phyloP scores from a whole-genome alignment of 1,140 invertebrate species.

The Trachymyrmex cornetzi region DNA sequence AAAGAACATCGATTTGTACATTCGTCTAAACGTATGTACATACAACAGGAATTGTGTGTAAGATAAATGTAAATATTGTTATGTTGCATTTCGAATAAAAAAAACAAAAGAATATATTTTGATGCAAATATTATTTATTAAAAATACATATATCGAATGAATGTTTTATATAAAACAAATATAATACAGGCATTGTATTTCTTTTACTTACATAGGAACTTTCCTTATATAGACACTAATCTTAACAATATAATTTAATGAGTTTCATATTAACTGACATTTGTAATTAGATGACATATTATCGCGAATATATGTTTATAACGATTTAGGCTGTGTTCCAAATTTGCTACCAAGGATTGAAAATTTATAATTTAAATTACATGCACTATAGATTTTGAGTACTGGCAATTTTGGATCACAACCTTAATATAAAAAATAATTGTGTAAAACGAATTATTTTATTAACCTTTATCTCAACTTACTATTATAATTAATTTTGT shows the following conservation, averaged over 20 bases:
- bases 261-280: background rate
- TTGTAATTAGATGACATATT: background rate
- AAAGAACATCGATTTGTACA: constrained; percentile 12
- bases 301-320: background rate
- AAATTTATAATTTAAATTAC: too few species aligned
- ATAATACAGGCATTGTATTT: background rate
- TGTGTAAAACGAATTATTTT: background rate
- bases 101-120: constrained; percentile 16
- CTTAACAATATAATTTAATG: background rate
- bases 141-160: constrained; percentile 32
- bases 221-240: background rate
- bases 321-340: background rate
- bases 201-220: constrained; percentile 40
- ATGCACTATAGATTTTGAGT: too few species aligned
- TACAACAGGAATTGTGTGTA: constrained; percentile 20
- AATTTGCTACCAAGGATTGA: too few species aligned
- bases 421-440: background rate
- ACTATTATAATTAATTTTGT: background rate
- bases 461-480: background rate
- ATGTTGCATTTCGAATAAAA: constrained; percentile 47
- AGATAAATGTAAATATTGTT: constrained; percentile 50
- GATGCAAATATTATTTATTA: constrained; percentile 46
- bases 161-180: constrained; percentile 10
- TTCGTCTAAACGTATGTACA: background rate
- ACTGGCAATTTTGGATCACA: too few species aligned